phyloP scores from a whole-genome alignment of 2,113 vertebrate genomes.

The Syrrhaptes paradoxus region DNA sequence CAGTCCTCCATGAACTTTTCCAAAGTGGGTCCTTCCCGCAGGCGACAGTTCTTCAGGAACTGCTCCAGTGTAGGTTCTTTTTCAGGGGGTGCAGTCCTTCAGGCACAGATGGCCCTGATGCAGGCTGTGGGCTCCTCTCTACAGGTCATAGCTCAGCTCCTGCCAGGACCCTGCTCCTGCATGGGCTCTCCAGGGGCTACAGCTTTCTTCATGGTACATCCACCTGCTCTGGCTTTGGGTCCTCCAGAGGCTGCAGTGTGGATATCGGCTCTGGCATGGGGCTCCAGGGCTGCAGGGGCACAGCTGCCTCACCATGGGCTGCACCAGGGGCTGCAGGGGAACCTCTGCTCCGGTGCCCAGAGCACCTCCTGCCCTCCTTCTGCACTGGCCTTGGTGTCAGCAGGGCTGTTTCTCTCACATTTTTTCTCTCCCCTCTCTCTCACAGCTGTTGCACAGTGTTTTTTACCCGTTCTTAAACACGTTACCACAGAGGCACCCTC shows the following conservation, averaged over 20 bases:
- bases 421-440: neutral
- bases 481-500: neutral
- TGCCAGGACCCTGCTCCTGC: neutral
- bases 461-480: no score
- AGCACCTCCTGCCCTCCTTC: neutral
- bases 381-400: neutral
- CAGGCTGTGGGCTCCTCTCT: neutral
- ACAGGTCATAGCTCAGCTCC: neutral
- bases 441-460: neutral
- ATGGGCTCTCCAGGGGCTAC: neutral
- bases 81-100: neutral
- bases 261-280: neutral
- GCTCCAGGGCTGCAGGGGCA: neutral
- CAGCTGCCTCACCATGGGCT: neutral
- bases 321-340: neutral
- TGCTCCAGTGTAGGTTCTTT: neutral
- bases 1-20: neutral
- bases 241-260: neutral
- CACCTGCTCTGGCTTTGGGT: fast-evolving
- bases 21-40: fast-evolving
- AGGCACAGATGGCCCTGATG: neutral
- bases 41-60: neutral
- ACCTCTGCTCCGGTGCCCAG: neutral
- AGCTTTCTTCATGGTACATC: neutral
- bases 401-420: neutral